Conservation (phyloP, 2,888 invertebrate genomes). For the Muschampia staudingeri region DNA sequence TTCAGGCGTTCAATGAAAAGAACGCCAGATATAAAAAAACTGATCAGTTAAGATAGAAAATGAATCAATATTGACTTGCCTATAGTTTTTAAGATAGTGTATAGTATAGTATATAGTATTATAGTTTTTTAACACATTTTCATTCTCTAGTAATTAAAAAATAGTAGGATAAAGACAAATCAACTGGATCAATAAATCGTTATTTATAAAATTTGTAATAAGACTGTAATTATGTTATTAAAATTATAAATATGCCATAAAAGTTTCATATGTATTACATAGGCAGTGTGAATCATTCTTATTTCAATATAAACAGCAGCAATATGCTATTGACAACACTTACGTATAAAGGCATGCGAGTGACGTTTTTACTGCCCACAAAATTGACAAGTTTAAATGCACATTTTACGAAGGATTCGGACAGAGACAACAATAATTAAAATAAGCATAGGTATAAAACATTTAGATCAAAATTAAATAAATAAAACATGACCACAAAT, state of each 20-base stretch:
- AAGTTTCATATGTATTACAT: slow-evolving; percentile 44
- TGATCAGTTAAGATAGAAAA: no score
- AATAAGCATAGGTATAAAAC: slow-evolving; percentile 73
- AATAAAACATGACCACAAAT: slow-evolving; percentile 60
- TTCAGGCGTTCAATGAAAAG: no score
- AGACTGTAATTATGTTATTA: not conserved
- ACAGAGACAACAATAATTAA: slow-evolving; percentile 77
- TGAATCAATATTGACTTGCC: no score
- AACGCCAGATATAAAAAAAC: no score
- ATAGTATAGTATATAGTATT: not conserved
- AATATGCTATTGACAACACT: not conserved
- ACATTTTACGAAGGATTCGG: slow-evolving; percentile 78
- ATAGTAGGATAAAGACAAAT: not conserved
- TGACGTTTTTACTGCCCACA: slow-evolving; percentile 82
- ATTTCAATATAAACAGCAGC: slow-evolving; percentile 7
- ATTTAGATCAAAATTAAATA: slow-evolving; percentile 69
- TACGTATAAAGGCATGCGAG: not conserved
- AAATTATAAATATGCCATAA: slow-evolving; percentile 21
- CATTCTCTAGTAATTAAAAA: no score
- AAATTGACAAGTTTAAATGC: slow-evolving; percentile 81
- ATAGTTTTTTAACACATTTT: not conserved
- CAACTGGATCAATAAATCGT: not conserved
- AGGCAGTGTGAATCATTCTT: slow-evolving; percentile 46
- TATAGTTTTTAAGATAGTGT: no score
- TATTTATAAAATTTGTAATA: not conserved